A percentile compares a stretch with the other conserved stretches of the same genome.
phyloP scores from a whole-genome alignment of 2,113 vertebrate genomes.

The Nothobranchius furzeri region DNA sequence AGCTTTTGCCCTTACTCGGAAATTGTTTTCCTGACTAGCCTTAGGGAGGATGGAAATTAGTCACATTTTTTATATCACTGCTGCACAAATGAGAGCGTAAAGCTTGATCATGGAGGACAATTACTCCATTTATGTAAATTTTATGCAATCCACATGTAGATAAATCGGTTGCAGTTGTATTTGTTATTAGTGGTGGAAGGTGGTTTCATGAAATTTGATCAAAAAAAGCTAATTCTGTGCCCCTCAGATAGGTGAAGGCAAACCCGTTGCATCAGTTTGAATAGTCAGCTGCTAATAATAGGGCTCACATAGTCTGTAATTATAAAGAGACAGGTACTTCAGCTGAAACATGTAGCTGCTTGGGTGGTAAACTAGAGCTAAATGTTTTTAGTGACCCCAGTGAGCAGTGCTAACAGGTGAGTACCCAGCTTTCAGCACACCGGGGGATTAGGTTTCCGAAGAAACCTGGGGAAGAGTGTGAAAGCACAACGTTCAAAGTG shows the following conservation, averaged over 20 bases:
- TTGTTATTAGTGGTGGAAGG: constrained; percentile 1
- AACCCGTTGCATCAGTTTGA: constrained; percentile 48
- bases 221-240: no score
- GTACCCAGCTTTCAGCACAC: constrained; percentile 63
- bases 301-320: constrained; percentile 63
- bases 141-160: constrained; percentile 23
- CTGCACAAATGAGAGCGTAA: constrained; percentile 39
- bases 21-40: constrained; percentile 72
- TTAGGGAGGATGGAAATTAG: constrained; percentile 70
- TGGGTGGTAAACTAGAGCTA: constrained; percentile 73
- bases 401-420: constrained; percentile 70
- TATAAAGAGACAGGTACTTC: constrained; percentile 65
- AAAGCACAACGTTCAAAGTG: constrained; percentile 52
- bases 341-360: constrained; percentile 48
- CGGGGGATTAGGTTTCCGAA: constrained; percentile 69
- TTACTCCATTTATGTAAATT: constrained; percentile 48
- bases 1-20: constrained; percentile 54
- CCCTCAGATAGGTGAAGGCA: no score
- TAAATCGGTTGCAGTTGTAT: constrained; percentile 37
- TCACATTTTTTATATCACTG: constrained; percentile 52
- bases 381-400: constrained; percentile 56
- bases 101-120: constrained; percentile 44
- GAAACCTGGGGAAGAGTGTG: constrained; percentile 46
- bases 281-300: constrained; percentile 63
- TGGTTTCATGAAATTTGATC: constrained; percentile 21